phyloP scores from a whole-genome alignment of 2,113 vertebrate genomes.

The Setophaga petechia region DNA sequence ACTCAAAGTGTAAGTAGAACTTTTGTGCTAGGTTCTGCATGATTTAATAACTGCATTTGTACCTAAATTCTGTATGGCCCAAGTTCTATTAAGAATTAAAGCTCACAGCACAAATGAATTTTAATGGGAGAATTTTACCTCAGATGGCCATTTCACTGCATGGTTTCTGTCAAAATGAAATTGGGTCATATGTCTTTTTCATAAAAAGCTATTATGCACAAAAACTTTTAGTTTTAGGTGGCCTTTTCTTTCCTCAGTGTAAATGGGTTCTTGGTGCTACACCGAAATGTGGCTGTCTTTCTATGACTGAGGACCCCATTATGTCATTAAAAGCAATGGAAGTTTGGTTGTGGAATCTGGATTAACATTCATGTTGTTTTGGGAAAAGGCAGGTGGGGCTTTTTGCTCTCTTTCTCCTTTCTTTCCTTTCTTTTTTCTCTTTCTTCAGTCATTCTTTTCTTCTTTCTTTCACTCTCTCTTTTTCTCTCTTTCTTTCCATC shows the following conservation, averaged over 20 bases:
- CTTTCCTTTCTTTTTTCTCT: neutral
- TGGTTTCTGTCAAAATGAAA: slow-evolving; percentile 4
- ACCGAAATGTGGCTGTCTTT: neutral
- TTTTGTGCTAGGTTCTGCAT: neutral
- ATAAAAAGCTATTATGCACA: neutral
- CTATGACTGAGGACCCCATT: neutral
- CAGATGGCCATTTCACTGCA: neutral
- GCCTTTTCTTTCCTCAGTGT: neutral
- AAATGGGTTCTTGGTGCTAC: neutral
- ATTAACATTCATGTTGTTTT: neutral
- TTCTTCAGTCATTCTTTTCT: no score
- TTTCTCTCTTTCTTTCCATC: neutral
- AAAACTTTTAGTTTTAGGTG: neutral
- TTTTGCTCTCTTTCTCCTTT: neutral
- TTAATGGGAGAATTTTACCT: slow-evolving; percentile 5
- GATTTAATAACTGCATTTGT: neutral
- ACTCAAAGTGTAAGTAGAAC: neutral
- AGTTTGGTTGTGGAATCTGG: neutral
- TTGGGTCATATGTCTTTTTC: neutral
- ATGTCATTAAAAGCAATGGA: neutral
- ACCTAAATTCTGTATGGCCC: neutral
- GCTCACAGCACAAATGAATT: neutral
- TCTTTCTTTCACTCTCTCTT: neutral
- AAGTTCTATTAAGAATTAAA: slow-evolving; percentile 11
- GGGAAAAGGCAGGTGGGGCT: neutral